Base-by-base conservation (phyloP, 2,113 vertebrate genomes). In the Hemiprocne comata region DNA sequence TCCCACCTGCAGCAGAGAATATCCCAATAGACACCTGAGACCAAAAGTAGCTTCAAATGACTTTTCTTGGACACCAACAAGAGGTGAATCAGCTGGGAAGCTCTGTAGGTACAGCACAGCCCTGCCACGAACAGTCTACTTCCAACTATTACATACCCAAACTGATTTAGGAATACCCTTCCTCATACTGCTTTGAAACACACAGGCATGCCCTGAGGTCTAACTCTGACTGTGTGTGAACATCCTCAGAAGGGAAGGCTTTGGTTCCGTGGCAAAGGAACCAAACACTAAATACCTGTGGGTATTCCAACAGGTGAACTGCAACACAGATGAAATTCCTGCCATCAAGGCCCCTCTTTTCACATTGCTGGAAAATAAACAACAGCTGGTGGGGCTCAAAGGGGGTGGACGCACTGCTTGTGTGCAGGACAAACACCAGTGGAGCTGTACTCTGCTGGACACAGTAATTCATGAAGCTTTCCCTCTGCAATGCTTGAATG, bases 401-500 rank as follows among this genome's bases (percentile, higher is more conserved):
- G 13, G 0, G 11, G 11, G 15, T 73, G 46, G 50, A 51, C 70
- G 55, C 15, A 38, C 18, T 34, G 9, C 0, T 1, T 12, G 11
- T 51, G 14, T 54, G 40, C 42, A 90, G 50, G 46, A 33, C 2
- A 3, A 20, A 29, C 7, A 19, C 42, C 0, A 0, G 57, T 66
- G 71, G 34, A 16, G 23, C 31, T 28, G 11, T 54, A n/a, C 26
- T n/a, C 26, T 82, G 33, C 33, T 8, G 21, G 36, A 77, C 1
- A 1, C 26, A 54, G 57, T 14, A 66, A 80, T 54, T 90, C 42
- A 34, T 36, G 38, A 75, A 77, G 38, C 8, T 46, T 73, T 40
- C 34, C 14, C 33, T 71, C 3, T 1, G 34, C 53, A 83, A n/a
- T 2, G 1, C 11, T 83, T 28, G 55, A 77, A 61, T 1, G 1